Evolutionary conservation across 2,797 vertebrate species (phyloP).

Genomic region (Sparidentex hasta): DNA sequence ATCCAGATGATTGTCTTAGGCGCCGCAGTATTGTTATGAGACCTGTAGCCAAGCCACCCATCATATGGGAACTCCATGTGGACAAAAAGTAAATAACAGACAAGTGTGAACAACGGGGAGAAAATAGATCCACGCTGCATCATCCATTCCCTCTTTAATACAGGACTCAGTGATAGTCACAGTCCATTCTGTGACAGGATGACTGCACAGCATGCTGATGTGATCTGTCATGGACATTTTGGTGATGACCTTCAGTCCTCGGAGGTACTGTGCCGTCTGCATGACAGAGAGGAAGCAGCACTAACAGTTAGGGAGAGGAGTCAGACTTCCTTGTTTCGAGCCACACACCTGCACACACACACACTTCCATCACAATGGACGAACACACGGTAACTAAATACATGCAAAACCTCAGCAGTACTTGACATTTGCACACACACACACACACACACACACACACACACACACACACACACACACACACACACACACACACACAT

Average conservation of each 20-base stretch:
- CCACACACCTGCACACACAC: slow-evolving; percentile 52
- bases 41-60: slow-evolving; percentile 91
- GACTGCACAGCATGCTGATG: slow-evolving; percentile 47
- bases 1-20: slow-evolving; percentile 97
- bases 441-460: slow-evolving; percentile 23
- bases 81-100: slow-evolving; percentile 61
- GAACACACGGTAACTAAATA: slow-evolving; percentile 36
- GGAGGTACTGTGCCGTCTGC: slow-evolving; percentile 54
- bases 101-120: slow-evolving; percentile 54
- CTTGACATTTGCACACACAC: slow-evolving; percentile 27
- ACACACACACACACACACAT: neutral
- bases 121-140: slow-evolving; percentile 62
- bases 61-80: slow-evolving; percentile 87
- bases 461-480: slow-evolving; percentile 28
- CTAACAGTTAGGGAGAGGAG: slow-evolving; percentile 14
- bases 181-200: slow-evolving; percentile 6
- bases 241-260: slow-evolving; percentile 33
- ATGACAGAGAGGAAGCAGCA: slow-evolving; percentile 51
- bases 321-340: slow-evolving; percentile 37
- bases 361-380: slow-evolving; percentile 23
- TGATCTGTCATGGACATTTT: slow-evolving; percentile 42
- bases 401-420: slow-evolving; percentile 45
- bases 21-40: slow-evolving; percentile 87
- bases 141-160: slow-evolving; percentile 44
- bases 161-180: slow-evolving; percentile 21